phyloP scores from a whole-genome alignment of 2,888 invertebrate genomes.

The Papilio elwesi region DNA sequence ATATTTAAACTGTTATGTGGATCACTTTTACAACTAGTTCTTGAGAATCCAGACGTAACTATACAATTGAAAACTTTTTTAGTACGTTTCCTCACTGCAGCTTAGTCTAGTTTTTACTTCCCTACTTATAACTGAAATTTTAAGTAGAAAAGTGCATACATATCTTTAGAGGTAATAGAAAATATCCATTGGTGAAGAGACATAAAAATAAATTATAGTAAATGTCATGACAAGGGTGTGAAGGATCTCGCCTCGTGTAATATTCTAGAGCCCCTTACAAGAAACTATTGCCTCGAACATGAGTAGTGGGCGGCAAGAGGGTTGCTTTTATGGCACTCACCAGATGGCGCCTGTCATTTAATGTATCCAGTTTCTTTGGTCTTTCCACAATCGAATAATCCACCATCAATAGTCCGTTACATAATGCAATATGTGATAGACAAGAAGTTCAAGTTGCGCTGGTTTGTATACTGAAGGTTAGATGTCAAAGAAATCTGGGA shows the following conservation, averaged over 20 bases:
- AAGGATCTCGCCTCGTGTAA: slow-evolving; percentile 24
- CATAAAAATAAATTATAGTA: slow-evolving; percentile 24
- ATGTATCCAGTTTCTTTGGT: slow-evolving; percentile 59
- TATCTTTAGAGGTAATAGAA: neutral
- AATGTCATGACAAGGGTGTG: slow-evolving; percentile 34
- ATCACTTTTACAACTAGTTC: too few species aligned
- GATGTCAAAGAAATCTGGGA: slow-evolving; percentile 77
- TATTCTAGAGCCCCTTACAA: slow-evolving; percentile 61
- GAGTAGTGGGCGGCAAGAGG: slow-evolving; percentile 71
- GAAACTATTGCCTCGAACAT: slow-evolving; percentile 74
- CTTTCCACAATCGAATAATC: slow-evolving; percentile 34
- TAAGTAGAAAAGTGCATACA: too few species aligned
- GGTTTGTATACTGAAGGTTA: slow-evolving; percentile 66
- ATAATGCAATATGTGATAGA: slow-evolving; percentile 25
- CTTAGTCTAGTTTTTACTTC: too few species aligned
- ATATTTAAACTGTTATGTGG: too few species aligned
- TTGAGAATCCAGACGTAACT: too few species aligned
- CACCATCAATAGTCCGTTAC: slow-evolving; percentile 14
- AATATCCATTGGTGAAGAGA: slow-evolving; percentile 5
- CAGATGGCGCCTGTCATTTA: slow-evolving; percentile 81
- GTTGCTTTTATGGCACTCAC: slow-evolving; percentile 77
- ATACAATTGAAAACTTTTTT: too few species aligned
- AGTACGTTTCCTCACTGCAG: too few species aligned
- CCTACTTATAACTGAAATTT: too few species aligned
- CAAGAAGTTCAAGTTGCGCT: slow-evolving; percentile 50